A percentile compares a stretch with the other conserved stretches of the same genome.
These are phyloP conservation scores for Melanerpes aurifrons DNA, from an alignment of 2,113 vertebrate genomes.

Conservation along the genomic window DNA sequence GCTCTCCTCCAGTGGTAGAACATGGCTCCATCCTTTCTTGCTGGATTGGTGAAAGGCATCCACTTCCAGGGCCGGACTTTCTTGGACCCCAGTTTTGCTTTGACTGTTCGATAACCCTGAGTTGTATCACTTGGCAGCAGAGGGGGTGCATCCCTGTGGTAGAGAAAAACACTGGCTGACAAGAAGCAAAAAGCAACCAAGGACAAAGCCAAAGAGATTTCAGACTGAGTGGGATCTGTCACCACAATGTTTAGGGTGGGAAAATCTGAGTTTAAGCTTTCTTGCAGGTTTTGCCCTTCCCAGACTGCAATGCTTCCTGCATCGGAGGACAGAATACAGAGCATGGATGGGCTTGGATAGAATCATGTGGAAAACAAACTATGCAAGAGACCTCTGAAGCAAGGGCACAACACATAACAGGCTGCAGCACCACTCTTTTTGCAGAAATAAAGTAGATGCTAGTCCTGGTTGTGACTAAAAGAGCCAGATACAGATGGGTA, in stretches of 20 bases:
- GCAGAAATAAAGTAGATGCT: background rate
- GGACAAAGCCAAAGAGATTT: background rate
- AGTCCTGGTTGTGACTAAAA: background rate
- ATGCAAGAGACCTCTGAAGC: background rate
- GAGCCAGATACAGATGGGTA: background rate
- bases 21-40: conserved; percentile 93
- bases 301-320: background rate
- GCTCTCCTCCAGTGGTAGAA: conserved; percentile 98
- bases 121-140: conserved; percentile 95
- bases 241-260: background rate
- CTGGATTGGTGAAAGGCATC: conserved; percentile 98
- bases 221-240: background rate
- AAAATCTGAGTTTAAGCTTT: background rate
- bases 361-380: background rate
- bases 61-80: conserved; percentile 98
- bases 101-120: conserved; percentile 97
- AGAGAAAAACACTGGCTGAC: background rate
- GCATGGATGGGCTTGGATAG: background rate
- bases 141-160: conserved; percentile 92
- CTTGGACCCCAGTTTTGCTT: conserved; percentile 97
- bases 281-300: background rate
- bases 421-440: background rate
- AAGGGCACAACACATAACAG: background rate
- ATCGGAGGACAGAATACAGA: background rate
- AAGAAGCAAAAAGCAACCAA: background rate